Base-by-base conservation (phyloP, 64 coral and sea anemone genomes). In the Stichodactyla helianthus region DNA sequence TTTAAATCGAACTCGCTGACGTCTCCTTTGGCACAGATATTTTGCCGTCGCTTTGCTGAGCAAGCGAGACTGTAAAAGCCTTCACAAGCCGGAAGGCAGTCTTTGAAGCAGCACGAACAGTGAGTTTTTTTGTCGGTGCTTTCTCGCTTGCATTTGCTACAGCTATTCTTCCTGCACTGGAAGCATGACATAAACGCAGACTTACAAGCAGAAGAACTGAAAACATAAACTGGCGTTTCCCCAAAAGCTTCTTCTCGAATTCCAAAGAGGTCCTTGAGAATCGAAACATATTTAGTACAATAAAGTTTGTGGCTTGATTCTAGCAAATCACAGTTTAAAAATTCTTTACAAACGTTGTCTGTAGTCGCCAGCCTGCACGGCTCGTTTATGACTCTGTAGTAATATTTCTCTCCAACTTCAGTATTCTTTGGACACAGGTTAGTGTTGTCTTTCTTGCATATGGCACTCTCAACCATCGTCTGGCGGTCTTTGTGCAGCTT, bases 91-190 rank as follows among this genome's bases (percentile, higher is more conserved):
- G 44, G 12, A 4, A 95, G 53, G 52, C 93, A 91, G n/a, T 85
- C 82, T 82, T 82, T 91, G 12, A 67, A 95, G 54, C 93, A 95
- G 71, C 93, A 95, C n/a, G 93, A 95, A 59, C 93, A 91, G n/a
- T 60, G 64, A 50, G 22, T 61, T 1, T 54, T 60, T 26, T 27
- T 79, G 14, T 60, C 14, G 7, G 50, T 88, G 20, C 35, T 82
- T 79, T 79, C 70, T 44, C 55, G 35, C 26, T 55, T 60, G 10
- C 89, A 85, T 55, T 86, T 81, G 19, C 20, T 67, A 52, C 89
- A 95, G 9, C 25, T 68, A 51, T 91, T 68, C 6, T 22, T 84
- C 27, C 90, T 87, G 15, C 85, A 91, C 12, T 86, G 22, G 22
- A 20, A 55, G 59, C 93, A 95, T 16, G 59, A 59, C 61, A 77